These are phyloP conservation scores for Rhizoglyphus robini DNA, from an alignment of 1,140 invertebrate species.

Conservation along the genomic window DNA sequence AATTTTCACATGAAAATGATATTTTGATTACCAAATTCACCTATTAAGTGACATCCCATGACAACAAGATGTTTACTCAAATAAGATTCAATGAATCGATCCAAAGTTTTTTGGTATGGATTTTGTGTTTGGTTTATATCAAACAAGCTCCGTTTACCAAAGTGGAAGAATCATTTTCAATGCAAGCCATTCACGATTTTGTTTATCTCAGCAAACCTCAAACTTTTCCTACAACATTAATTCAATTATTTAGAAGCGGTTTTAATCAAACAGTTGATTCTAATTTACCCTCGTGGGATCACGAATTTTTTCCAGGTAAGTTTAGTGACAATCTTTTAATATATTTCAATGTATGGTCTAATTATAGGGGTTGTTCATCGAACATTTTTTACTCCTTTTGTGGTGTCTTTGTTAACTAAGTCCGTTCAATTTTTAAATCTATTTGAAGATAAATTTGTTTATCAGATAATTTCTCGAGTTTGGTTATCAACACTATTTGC, in stretches of 20 bases:
- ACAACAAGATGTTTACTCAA: no score
- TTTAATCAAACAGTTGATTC: background rate
- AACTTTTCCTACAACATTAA: slow-evolving; percentile 2
- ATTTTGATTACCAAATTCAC: no score
- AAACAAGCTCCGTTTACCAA: slow-evolving; percentile 67
- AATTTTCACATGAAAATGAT: no score
- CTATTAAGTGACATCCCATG: no score
- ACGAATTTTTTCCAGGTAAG: background rate
- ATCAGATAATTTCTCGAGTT: slow-evolving; percentile 18
- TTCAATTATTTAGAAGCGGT: background rate
- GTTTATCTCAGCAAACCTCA: slow-evolving; percentile 52
- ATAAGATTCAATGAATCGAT: background rate
- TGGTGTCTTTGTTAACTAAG: slow-evolving; percentile 44
- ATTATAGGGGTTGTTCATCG: slow-evolving; percentile 76
- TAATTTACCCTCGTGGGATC: background rate
- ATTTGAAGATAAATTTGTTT: slow-evolving; percentile 19
- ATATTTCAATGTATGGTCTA: background rate
- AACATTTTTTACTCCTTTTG: slow-evolving; percentile 84
- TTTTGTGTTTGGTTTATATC: background rate
- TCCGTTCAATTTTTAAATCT: background rate
- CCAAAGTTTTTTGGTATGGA: background rate
- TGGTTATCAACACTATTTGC: slow-evolving; percentile 57
- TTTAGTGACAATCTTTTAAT: background rate
- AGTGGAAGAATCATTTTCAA: slow-evolving; percentile 98
- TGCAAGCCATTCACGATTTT: slow-evolving; percentile 95